A percentile compares a stretch with the other conserved stretches of the same genome.
Evolutionary conservation across 2,797 vertebrate species (phyloP).

Genomic region (Acanthopagrus latus): DNA sequence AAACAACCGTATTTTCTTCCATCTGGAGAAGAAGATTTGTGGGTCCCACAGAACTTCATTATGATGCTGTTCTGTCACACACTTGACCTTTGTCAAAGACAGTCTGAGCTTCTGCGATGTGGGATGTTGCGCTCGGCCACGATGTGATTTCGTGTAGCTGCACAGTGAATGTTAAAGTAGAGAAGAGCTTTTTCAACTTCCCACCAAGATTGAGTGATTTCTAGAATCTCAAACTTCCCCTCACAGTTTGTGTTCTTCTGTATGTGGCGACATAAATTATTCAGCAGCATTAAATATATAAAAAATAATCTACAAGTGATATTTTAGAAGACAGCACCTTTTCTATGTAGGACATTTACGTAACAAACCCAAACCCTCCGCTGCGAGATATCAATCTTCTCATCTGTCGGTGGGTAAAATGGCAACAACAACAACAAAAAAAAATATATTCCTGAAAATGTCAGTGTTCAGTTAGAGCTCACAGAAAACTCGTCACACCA

Average conservation of each 20-base stretch:
- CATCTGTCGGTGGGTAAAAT: slow-evolving; percentile 33
- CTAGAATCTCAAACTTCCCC: background rate
- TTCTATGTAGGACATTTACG: slow-evolving; percentile 47
- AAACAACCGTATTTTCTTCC: too few relatives aligned
- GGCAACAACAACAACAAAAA: background rate
- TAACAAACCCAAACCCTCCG: slow-evolving; percentile 32
- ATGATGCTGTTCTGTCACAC: too few relatives aligned
- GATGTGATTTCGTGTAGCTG: too few relatives aligned
- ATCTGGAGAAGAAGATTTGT: too few relatives aligned
- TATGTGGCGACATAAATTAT: slow-evolving; percentile 9
- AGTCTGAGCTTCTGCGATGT: too few relatives aligned
- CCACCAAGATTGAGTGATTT: background rate
- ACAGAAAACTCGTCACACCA: slow-evolving; percentile 20
- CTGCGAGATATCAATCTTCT: slow-evolving; percentile 42
- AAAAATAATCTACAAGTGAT: slow-evolving; percentile 3
- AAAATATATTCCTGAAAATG: slow-evolving; percentile 20
- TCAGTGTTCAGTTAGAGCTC: slow-evolving; percentile 30
- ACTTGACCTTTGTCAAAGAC: too few relatives aligned
- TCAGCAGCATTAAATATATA: slow-evolving; percentile 16
- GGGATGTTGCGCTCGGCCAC: too few relatives aligned
- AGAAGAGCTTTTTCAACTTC: too few relatives aligned
- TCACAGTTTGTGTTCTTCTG: slow-evolving; percentile 2
- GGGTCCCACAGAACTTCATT: too few relatives aligned
- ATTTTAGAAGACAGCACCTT: slow-evolving; percentile 35
- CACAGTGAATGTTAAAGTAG: too few relatives aligned